phyloP scores from a whole-genome alignment of 2,113 vertebrate species.

The Aegithalos caudatus region DNA sequence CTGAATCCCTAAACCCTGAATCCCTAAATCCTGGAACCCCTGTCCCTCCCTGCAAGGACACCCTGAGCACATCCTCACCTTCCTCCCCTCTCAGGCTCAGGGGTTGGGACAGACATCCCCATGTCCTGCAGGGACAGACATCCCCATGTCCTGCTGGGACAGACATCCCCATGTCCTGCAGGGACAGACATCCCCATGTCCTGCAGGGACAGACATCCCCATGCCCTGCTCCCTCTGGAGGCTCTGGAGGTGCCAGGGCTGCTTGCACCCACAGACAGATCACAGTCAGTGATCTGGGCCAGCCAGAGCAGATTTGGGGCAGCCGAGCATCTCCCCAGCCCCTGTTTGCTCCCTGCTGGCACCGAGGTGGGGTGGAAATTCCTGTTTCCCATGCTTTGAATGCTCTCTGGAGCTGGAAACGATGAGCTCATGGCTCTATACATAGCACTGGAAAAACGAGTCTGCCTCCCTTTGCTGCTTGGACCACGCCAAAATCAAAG shows the following conservation, averaged over 20 bases:
- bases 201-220: neutral
- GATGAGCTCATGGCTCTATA: constrained; percentile 7
- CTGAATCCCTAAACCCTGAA: too few species aligned
- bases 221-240: neutral
- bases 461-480: neutral
- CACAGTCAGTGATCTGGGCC: neutral
- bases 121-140: neutral
- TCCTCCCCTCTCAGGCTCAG: neutral
- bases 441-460: constrained; percentile 4
- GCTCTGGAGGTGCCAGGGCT: neutral
- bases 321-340: neutral
- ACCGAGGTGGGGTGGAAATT: neutral
- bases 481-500: neutral
- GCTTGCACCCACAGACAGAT: rapidly evolving
- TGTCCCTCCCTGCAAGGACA: neutral
- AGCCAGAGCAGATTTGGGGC: neutral
- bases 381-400: constrained; percentile 8
- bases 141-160: neutral
- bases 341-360: neutral
- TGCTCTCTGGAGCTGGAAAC: neutral
- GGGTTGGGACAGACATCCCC: neutral
- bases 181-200: neutral
- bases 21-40: too few species aligned
- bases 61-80: neutral
- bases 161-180: neutral